A percentile compares a stretch with the other conserved stretches of the same genome.
phyloP scores from a whole-genome alignment of 2,888 invertebrate species.

The Netelia melanura region DNA sequence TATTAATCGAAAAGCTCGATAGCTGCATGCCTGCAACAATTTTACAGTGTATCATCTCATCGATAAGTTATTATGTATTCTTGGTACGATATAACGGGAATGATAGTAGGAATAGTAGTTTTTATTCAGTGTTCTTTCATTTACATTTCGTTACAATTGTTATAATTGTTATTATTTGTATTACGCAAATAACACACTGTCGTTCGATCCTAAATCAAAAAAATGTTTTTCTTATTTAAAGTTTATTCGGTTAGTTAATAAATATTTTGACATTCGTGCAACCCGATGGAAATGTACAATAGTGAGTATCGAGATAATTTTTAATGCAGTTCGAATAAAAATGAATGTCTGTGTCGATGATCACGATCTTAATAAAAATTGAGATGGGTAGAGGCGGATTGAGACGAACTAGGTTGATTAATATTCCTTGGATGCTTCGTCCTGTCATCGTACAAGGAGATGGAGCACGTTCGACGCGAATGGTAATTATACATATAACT shows the following conservation, averaged over 20 bases:
- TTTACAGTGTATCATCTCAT: conserved; percentile 26
- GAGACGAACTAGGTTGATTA: conserved; percentile 12
- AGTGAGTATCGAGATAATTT: not conserved
- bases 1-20: conserved; percentile 30
- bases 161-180: no score
- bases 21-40: conserved; percentile 7
- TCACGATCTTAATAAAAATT: no score
- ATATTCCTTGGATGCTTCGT: conserved; percentile 32
- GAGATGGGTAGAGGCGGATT: no score
- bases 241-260: no score
- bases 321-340: conserved; percentile 1
- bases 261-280: no score
- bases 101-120: no score
- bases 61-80: not conserved
- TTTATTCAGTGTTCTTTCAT: no score
- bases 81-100: not conserved
- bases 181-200: no score
- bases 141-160: no score
- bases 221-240: no score
- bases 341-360: not conserved
- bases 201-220: no score
- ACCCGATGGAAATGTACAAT: not conserved
- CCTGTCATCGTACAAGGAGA: conserved; percentile 17
- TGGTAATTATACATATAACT: conserved; percentile 45
- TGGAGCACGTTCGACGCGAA: conserved; percentile 31